Percentiles rank a stretch among this genome's conserved stretches.
Evolutionary conservation across 2,888 invertebrate species (phyloP).

Genomic region (Meandrusa payeni): DNA sequence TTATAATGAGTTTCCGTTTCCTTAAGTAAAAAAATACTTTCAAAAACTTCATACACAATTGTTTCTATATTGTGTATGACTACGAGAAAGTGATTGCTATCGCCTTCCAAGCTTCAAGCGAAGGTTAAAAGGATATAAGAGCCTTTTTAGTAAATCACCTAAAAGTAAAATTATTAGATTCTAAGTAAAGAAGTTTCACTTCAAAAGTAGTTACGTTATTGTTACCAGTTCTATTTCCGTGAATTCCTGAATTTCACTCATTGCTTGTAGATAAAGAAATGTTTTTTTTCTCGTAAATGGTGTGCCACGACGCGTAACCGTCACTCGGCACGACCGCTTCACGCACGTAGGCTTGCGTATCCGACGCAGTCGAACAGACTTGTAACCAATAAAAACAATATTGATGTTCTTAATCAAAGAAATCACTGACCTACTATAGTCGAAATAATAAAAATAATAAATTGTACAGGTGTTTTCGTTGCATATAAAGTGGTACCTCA

Average conservation of each 20-base stretch:
- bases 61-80: no score
- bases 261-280: constrained; percentile 20
- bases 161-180: no score
- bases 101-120: no score
- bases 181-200: neutral
- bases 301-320: constrained; percentile 20
- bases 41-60: no score
- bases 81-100: no score
- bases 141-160: no score
- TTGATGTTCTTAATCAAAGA: neutral
- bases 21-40: no score
- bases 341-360: constrained; percentile 27
- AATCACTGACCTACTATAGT: constrained; percentile 7
- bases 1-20: no score
- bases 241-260: constrained; percentile 10
- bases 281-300: constrained; percentile 17
- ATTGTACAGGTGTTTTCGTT: neutral
- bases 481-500: no score
- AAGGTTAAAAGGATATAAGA: no score
- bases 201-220: constrained; percentile 11
- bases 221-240: constrained; percentile 4
- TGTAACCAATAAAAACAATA: constrained; percentile 22
- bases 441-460: neutral
- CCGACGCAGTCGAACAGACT: constrained; percentile 18
- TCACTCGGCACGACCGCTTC: constrained; percentile 25